phyloP scores from a whole-genome alignment of 2,797 vertebrate species.

The Enteromius trimaculatus region DNA sequence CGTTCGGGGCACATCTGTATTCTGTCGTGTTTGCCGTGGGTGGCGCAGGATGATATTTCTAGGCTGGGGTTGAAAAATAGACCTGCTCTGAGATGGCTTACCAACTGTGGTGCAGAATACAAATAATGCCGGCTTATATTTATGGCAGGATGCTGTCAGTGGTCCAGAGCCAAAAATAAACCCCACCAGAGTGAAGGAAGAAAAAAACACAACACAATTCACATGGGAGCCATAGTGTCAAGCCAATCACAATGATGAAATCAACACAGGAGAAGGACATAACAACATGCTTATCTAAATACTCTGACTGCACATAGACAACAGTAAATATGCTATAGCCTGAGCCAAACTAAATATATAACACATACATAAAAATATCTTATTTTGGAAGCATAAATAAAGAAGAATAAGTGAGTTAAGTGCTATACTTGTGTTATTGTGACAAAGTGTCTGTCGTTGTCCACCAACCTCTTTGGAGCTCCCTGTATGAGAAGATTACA shows the following conservation, averaged over 20 bases:
- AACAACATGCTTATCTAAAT: neutral
- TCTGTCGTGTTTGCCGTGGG: constrained; percentile 52
- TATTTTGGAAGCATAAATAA: neutral
- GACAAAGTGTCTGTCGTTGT: constrained; percentile 1
- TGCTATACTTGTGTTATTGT: neutral
- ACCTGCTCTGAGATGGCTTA: constrained; percentile 61
- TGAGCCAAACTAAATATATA: neutral
- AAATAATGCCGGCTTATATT: constrained; percentile 56
- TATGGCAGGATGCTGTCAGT: constrained; percentile 26
- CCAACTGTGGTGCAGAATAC: constrained; percentile 60
- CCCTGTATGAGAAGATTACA: constrained; percentile 49
- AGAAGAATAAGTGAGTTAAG: neutral
- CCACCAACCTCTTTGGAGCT: constrained; percentile 35
- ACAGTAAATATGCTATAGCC: neutral
- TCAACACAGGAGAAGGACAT: neutral
- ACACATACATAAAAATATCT: neutral
- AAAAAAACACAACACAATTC: constrained; percentile 26
- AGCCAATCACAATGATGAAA: neutral
- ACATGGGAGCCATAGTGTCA: neutral
- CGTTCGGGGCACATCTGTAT: constrained; percentile 62
- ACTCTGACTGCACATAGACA: neutral
- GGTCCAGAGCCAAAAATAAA: constrained; percentile 49
- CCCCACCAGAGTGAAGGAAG: neutral
- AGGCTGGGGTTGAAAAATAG: constrained; percentile 65
- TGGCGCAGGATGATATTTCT: constrained; percentile 64